phyloP scores from a whole-genome alignment of 2,797 vertebrate genomes.

The Tenualosa thibaudeaui region DNA sequence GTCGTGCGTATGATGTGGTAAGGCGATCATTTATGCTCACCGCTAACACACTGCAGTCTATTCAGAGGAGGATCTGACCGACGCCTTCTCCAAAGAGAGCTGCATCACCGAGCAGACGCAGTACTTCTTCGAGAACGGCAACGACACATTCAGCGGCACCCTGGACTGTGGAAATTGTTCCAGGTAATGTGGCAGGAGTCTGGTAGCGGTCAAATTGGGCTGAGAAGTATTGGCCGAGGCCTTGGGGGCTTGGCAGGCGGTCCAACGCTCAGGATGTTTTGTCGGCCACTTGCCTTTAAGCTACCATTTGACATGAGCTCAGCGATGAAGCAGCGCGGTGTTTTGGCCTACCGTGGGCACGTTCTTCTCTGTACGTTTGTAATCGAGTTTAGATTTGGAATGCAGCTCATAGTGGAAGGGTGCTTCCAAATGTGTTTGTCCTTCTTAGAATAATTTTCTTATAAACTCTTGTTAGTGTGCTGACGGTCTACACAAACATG shows the following conservation, averaged over 20 bases:
- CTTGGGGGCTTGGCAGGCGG: not conserved
- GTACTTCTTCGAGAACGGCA: constrained; percentile 95
- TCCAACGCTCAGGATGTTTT: not conserved
- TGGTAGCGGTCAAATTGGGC: not conserved
- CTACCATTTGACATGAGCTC: not conserved
- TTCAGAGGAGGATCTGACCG: constrained; percentile 85
- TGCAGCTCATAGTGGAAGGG: not conserved
- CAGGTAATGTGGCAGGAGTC: constrained; percentile 71
- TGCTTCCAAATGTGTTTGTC: not conserved
- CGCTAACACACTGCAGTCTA: constrained; percentile 64
- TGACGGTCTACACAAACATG: not conserved
- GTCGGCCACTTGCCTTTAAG: not conserved
- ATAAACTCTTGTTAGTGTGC: not conserved
- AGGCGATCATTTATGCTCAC: not conserved
- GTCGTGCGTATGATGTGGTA: too few relatives aligned
- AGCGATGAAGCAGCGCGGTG: not conserved
- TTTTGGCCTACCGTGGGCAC: not conserved
- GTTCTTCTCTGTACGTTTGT: not conserved
- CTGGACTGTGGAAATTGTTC: constrained; percentile 97
- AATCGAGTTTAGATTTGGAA: not conserved
- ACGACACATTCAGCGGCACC: constrained; percentile 88
- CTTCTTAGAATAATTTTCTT: not conserved
- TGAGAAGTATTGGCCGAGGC: not conserved
- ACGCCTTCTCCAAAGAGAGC: constrained; percentile 91
- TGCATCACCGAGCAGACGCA: constrained; percentile 99